Conservation (phyloP, 2,797 vertebrate genomes). For the Sylvia borin region DNA sequence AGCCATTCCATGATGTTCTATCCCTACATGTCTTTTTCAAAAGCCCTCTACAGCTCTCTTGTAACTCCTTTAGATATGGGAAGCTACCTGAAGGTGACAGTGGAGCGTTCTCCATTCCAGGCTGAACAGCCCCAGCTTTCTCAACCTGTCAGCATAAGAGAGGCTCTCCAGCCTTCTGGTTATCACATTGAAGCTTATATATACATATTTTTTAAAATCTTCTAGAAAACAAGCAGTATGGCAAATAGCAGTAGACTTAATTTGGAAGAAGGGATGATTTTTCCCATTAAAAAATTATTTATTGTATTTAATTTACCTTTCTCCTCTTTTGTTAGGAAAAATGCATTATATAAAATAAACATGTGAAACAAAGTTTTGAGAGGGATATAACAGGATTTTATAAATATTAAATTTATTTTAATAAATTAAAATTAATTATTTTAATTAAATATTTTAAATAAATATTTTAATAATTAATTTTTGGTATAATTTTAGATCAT, state of each 20-base stretch:
- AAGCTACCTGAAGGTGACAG: too few relatives aligned
- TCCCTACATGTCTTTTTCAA: too few relatives aligned
- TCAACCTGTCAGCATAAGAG: neutral
- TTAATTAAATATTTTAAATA: neutral
- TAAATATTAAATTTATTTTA: neutral
- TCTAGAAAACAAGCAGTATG: neutral
- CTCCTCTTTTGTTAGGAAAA: neutral
- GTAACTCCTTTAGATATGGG: accelerated
- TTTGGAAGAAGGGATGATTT: neutral
- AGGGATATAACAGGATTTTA: neutral
- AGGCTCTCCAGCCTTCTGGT: neutral
- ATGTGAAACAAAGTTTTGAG: neutral
- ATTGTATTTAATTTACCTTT: neutral
- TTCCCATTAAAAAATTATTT: neutral
- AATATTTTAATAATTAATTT: neutral
- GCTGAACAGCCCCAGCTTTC: neutral
- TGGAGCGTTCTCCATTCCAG: neutral
- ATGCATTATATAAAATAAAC: neutral
- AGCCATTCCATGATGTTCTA: neutral
- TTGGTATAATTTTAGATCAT: neutral
- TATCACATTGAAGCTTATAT: too few relatives aligned
- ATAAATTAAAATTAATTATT: too few relatives aligned
- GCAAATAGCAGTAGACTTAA: neutral
- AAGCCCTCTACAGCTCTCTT: neutral
- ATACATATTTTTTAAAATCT: neutral